Evolutionary conservation across 2,113 vertebrate species (phyloP), one percentile per base, ranked within the genome.

Genomic region (Nibea albiflora): DNA sequence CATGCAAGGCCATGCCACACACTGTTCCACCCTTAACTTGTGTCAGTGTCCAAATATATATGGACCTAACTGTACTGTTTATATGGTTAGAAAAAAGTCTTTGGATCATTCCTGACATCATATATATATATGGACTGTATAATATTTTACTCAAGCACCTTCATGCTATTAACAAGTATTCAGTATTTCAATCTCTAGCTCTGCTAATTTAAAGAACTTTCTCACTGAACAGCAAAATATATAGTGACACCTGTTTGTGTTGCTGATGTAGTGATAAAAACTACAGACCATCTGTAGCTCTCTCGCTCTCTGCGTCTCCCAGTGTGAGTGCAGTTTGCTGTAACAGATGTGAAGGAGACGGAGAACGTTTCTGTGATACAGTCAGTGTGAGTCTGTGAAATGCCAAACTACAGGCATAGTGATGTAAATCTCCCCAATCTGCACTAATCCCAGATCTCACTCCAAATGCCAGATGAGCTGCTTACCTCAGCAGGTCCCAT

Each of bases 351-450:
- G 68, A 68, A 58, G 4, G 44, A 71, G 64, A 15, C 52, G 35
- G 20, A 74, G 28, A 50, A 50, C 68, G 67, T 12, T 49, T 72
- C 71, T 44, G 53, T 67, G 61, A 72, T 56, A 58, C 63, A 62
- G 39, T 54, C 58, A 47, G 44, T n/a, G 24, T 66, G 52, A 73
- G 57, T 28, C 24, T 63, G 50, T 53, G 53, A 80, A 83, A 76
- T 73, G 49, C 76, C 50, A 80, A 64, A 4, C 47, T 80, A 76
- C 67, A 83, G 76, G 80, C 76, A 76, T 2, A 12, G 57, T 64
- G 67, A 84, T 73, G 63, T 73, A 84, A 87, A 87, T 80, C 85
- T 77, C 67, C 57, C 19, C 63, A 73, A 28, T 77, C 68, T 64
- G 62, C 49, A 47, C 81, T 84, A 80, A 87, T 84, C 81, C 80